A percentile compares a stretch with the other conserved stretches of the same genome.
These are phyloP conservation scores for Dysmachus trigonus DNA, from an alignment of 2,888 invertebrate genomes.

Conservation along the genomic window DNA sequence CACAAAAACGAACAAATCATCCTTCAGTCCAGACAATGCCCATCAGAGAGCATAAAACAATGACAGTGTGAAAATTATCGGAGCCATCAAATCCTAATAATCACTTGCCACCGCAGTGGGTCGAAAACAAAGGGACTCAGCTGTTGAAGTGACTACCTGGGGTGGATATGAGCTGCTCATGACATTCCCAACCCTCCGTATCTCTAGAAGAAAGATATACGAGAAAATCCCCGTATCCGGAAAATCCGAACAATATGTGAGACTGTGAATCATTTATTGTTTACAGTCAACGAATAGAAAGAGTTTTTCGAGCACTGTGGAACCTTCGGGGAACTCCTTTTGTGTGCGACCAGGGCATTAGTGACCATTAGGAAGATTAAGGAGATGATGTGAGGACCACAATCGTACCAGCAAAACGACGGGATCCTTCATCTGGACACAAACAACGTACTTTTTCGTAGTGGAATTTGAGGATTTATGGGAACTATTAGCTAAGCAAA, in stretches of 20 bases:
- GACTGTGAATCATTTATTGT: slow-evolving; percentile 17
- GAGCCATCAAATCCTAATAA: slow-evolving; percentile 46
- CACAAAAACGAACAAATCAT: neutral
- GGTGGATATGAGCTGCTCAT: neutral
- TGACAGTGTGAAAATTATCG: slow-evolving; percentile 17
- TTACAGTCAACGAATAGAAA: neutral
- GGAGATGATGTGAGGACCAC: slow-evolving; percentile 44
- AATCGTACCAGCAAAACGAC: slow-evolving; percentile 44
- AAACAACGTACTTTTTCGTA: neutral
- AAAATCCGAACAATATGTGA: slow-evolving; percentile 26
- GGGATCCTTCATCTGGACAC: slow-evolving; percentile 19
- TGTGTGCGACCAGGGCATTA: slow-evolving; percentile 32
- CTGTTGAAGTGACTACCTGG: slow-evolving; percentile 16
- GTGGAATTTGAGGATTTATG: neutral
- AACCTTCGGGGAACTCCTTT: slow-evolving; percentile 32
- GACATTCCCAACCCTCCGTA: slow-evolving; percentile 1
- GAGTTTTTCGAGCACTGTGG: neutral
- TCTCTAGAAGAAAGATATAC: neutral
- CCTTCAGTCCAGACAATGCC: neutral
- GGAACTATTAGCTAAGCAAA: neutral
- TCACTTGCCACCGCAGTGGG: slow-evolving; percentile 42
- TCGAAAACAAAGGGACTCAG: neutral
- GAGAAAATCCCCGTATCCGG: slow-evolving; percentile 18
- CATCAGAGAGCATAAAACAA: neutral
- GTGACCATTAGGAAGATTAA: slow-evolving; percentile 47